Base-by-base conservation (phyloP, 2,888 invertebrate species). In the Archips crataeganus region DNA sequence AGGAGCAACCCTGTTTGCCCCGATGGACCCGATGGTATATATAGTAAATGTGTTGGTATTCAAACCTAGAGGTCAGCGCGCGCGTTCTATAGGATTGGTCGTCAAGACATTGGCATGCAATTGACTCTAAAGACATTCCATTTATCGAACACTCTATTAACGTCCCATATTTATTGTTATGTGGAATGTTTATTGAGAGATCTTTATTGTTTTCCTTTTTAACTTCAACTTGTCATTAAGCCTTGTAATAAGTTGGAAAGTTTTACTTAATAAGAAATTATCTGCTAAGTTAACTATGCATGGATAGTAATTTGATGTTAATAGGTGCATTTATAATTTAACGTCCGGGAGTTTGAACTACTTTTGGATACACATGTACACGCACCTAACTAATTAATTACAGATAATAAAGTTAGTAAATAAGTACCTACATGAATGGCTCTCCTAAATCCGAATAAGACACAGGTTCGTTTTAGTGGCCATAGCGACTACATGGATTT, bases 81-180 rank as follows among this genome's bases (percentile, higher is more conserved):
- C 87, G 86, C 82, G 78, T 79, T 42, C 62, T n/a, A 34, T 39
- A 15, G 63, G 32, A 47, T 6, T 45, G 77, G 80, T 80, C 72
- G 67, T 80, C 68, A 74, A 80, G 77, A 80, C 81, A 80, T 81
- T 77, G 80, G 80, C 77, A 79, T 79, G 79, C 80, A 71, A 75
- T 49, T 63, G 34, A 34, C 70, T 73, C 13, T 36, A 60, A 51
- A 57, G n/a, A 23, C 34, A 54, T 23, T 42, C 51, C 11, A 39
- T 64, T 64, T 23, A 64, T 32, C 34, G 51, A 32, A 34, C 32
- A 42, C 66, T 54, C 57, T 57, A 42, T 67, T 47, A 32, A 45
- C 13, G 32, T 47, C 47, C 45, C 63, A 13, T 63, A 32, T 45
- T 47, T 57, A 9, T n/a, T n/a, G n/a, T n/a, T n/a, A n/a, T n/a